Base-by-base conservation (phyloP, 2,797 vertebrate species). In the Myripristis jacobus region DNA sequence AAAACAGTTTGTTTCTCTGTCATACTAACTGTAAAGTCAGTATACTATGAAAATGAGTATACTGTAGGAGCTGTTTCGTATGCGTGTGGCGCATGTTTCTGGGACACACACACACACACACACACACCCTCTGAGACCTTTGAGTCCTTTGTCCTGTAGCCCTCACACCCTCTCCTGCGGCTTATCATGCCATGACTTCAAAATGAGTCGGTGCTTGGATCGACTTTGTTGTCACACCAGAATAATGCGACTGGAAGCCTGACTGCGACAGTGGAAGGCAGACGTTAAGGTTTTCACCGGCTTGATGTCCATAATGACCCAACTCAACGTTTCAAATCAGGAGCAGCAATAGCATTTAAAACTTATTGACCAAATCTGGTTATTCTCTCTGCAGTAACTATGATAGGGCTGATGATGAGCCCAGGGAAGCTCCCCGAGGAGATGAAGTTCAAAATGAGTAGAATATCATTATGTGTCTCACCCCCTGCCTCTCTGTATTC, bases 311-410 rank as follows among this genome's bases (percentile, higher is more conserved):
- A 43, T 64, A 70, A 71, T 72, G 58, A 66, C 16, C 24, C 0
- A 0, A 54, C 68, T 79, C 54, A 50, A 41, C 22, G 15, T 44
- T 52, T 72, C 34, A 43, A 58, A 22, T 41, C n/a, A 43, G 47
- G 19, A 53, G 48, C 1, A 44, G 65, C 76, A 58, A 19, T 24
- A 55, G 63, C 19, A 29, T 24, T 68, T 68, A 47, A 29, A 21
- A 57, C 56, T 64, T 73, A n/a, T 4, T 61, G 63, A 68, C 12
- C 52, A 27, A 16, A 29, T 16, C 15, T 4, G 0, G 2, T 19
- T n/a, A 3, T n/a, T 2, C 11, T 47, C n/a, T 47, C 2, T 47
- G 7, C 44, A 47, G 21, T 19, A 21, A 21, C 3, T 47, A 7
- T 47, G 19, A 19, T 47, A 47, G 18, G 18, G 15, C 16, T 7